Conservation (phyloP, 2,888 invertebrate genomes). For the Amphipoea oculea region DNA sequence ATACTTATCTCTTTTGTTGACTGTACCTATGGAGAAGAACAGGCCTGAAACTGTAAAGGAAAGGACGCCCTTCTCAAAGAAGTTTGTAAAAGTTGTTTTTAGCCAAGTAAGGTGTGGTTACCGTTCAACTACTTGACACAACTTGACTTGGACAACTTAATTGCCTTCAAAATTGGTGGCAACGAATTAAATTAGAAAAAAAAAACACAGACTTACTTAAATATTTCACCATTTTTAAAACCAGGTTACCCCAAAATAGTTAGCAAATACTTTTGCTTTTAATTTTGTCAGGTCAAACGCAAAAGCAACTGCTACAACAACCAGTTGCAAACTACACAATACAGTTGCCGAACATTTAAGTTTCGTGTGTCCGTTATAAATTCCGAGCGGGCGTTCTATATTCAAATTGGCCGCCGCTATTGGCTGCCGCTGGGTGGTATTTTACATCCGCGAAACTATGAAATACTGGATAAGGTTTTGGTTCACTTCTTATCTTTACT, state of each 20-base stretch:
- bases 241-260: conserved; percentile 5
- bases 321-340: conserved; percentile 60
- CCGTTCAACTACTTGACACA: too few relatives aligned
- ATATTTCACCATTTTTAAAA: neutral
- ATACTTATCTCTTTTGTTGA: too few relatives aligned
- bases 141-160: neutral
- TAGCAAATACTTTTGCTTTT: conserved; percentile 29
- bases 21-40: too few relatives aligned
- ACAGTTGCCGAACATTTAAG: conserved; percentile 79
- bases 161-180: neutral
- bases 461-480: conserved; percentile 63
- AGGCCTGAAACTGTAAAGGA: too few relatives aligned
- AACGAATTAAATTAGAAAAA: neutral
- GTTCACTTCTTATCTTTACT: conserved; percentile 16
- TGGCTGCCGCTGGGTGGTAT: conserved; percentile 82
- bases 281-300: conserved; percentile 16
- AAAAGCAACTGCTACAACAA: conserved; percentile 32
- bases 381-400: conserved; percentile 88
- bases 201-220: neutral
- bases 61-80: too few relatives aligned
- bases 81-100: neutral
- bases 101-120: neutral
- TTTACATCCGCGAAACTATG: conserved; percentile 70
- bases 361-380: conserved; percentile 88
- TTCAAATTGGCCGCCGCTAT: conserved; percentile 88